Conservation (phyloP, 2,113 vertebrate species). For the Hippocampus guttulatus region DNA sequence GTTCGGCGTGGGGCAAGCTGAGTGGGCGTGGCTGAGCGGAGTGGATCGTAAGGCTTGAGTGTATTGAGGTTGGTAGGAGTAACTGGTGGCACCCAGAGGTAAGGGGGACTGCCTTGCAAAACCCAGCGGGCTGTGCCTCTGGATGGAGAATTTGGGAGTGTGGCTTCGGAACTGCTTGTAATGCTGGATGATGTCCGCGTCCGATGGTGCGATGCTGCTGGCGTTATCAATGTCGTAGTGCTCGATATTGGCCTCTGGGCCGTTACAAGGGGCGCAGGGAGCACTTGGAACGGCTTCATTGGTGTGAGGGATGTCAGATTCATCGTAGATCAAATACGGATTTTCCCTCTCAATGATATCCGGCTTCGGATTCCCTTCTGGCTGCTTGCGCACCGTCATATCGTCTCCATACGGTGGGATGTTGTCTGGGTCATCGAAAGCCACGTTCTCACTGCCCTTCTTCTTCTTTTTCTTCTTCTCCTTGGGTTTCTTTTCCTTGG, state of each 20-base stretch:
- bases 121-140: constrained; percentile 92
- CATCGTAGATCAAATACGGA: constrained; percentile 94
- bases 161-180: constrained; percentile 97
- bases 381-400: constrained; percentile 93
- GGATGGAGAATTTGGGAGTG: constrained; percentile 93
- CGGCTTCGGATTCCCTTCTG: constrained; percentile 93
- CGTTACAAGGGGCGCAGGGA: constrained; percentile 79
- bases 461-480: constrained; percentile 95
- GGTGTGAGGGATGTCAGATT: constrained; percentile 82
- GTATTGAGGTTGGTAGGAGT: constrained; percentile 87
- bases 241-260: constrained; percentile 84
- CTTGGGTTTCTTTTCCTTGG: constrained; percentile 84
- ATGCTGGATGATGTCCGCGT: constrained; percentile 95
- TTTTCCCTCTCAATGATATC: constrained; percentile 97
- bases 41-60: constrained; percentile 82
- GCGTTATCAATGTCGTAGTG: constrained; percentile 98
- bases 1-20: constrained; percentile 85
- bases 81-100: constrained; percentile 86
- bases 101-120: constrained; percentile 92
- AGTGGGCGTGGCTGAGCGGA: constrained; percentile 88
- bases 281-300: constrained; percentile 87
- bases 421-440: constrained; percentile 92
- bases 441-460: constrained; percentile 95
- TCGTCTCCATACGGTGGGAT: constrained; percentile 91
- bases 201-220: constrained; percentile 95